phyloP scores from a whole-genome alignment of 2,888 invertebrate genomes.

The Chelonus formosanus region DNA sequence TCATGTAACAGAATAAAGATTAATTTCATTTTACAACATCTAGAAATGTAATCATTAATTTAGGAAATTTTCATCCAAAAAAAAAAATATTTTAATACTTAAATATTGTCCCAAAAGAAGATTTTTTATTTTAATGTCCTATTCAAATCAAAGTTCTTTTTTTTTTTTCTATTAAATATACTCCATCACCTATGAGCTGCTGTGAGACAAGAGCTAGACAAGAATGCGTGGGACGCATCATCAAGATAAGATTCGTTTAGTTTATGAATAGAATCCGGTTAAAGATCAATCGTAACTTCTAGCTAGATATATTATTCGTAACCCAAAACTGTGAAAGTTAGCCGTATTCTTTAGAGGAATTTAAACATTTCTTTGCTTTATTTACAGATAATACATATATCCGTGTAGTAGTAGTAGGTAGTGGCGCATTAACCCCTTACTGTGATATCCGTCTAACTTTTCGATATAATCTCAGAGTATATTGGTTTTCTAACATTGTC shows the following conservation, averaged over 20 bases:
- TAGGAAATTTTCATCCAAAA: not conserved
- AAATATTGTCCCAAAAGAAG: not conserved
- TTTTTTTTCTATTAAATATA: not conserved
- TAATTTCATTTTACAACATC: too few species aligned
- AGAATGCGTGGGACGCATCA: constrained; percentile 27
- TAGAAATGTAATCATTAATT: too few species aligned
- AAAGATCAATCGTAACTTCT: constrained; percentile 21
- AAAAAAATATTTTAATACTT: not conserved
- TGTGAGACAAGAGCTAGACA: constrained; percentile 22
- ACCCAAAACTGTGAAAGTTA: constrained; percentile 25
- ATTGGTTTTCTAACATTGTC: not conserved
- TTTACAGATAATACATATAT: not conserved
- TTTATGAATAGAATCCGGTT: constrained; percentile 30
- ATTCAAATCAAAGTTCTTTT: constrained; percentile 30
- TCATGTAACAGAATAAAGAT: too few species aligned
- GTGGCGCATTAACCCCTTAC: constrained; percentile 7
- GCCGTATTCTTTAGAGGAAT: not conserved
- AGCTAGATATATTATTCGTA: constrained; percentile 30
- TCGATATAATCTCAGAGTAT: constrained; percentile 1
- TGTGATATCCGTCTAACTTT: constrained; percentile 22
- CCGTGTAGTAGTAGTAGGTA: too few species aligned
- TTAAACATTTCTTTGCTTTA: constrained; percentile 11
- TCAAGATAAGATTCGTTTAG: constrained; percentile 32
- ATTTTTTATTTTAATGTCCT: constrained; percentile 12
- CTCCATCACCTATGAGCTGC: not conserved